Evolutionary conservation across 2,888 invertebrate genomes (phyloP), one percentile per base, ranked within the genome.

Genomic region (Drosophila ochracea): DNA sequence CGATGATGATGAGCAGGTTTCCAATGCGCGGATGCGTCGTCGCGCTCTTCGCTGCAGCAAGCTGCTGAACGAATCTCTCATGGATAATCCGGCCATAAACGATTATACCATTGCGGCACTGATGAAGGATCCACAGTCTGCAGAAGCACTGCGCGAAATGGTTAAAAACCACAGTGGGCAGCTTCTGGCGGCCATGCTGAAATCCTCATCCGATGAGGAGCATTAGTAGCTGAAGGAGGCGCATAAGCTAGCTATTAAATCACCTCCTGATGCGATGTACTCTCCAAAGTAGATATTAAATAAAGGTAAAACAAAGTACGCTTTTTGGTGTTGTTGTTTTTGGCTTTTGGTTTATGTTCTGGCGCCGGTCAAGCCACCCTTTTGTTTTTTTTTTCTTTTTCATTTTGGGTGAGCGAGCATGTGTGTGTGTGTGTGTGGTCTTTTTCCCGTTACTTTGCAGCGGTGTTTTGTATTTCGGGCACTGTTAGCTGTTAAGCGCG

Each of bases 311-410:
- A 35, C 25, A 47, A 43, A 37, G 28, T 13, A 59, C 25, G 21
- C 33, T 53, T 50, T 21, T 19, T 53, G 30, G 16, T 59, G 30
- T n/a, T 64, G 39, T n/a, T 57, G 21, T 41, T 28, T 33, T 49
- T 47, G 16, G 30, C 47, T 21, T 57, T 66, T 63, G 47, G 59
- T 39, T 43, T 28, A 57, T 72, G 59, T 68, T 76, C 59, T 80
- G 80, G 74, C 81, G 81, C 81, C 80, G 80, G 81, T 80, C 81
- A 80, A 78, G 75, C 67, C 64, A 80, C 80, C 80, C 80, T 81
- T 73, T 76, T 68, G 43, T 19, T 43, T 50, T 62, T 37, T 25
- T 28, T 33, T 37, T 43, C n/a, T 39, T 50, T 33, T 31, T 9
- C 31, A 31, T 31, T 31, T 52, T 47, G 13, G 13, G 21, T 35